Evolutionary conservation across 2,888 invertebrate species (phyloP).

Genomic region (Agrotis clavis): DNA sequence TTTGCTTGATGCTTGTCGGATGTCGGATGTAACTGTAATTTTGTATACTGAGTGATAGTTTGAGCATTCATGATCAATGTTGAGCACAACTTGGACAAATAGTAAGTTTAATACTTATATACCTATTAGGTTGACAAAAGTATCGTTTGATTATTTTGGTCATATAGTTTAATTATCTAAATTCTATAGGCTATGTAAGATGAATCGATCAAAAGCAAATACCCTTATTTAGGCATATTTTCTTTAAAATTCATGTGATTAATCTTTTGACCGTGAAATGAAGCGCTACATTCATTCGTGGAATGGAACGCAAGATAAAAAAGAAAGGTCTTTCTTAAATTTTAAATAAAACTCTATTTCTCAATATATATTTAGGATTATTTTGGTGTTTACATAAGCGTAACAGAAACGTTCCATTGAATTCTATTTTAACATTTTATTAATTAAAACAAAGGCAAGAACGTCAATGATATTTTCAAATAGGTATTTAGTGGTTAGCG

Average conservation of each 20-base stretch:
- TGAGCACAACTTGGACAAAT: too few relatives aligned
- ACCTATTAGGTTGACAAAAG: background rate
- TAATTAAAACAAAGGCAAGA: slow-evolving; percentile 8
- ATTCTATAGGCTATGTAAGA: background rate
- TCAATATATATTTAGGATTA: background rate
- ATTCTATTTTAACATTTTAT: too few relatives aligned
- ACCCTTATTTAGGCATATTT: background rate
- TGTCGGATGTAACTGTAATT: background rate
- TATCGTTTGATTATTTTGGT: background rate
- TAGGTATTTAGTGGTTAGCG: background rate
- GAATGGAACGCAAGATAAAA: too few relatives aligned
- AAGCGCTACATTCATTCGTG: too few relatives aligned
- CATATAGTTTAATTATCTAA: background rate
- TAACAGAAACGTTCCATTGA: background rate
- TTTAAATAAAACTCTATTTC: background rate
- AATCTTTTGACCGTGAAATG: too few relatives aligned
- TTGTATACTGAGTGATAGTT: slow-evolving; percentile 1
- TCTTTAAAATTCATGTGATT: too few relatives aligned
- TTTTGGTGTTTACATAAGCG: background rate
- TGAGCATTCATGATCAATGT: too few relatives aligned
- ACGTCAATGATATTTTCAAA: slow-evolving; percentile 21
- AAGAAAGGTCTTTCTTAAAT: too few relatives aligned
- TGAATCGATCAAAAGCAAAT: background rate
- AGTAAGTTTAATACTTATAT: too few relatives aligned
- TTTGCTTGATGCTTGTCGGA: slow-evolving; percentile 14